Evolutionary conservation across 2,888 invertebrate genomes (phyloP).

Genomic region (Andrena bicolor): DNA sequence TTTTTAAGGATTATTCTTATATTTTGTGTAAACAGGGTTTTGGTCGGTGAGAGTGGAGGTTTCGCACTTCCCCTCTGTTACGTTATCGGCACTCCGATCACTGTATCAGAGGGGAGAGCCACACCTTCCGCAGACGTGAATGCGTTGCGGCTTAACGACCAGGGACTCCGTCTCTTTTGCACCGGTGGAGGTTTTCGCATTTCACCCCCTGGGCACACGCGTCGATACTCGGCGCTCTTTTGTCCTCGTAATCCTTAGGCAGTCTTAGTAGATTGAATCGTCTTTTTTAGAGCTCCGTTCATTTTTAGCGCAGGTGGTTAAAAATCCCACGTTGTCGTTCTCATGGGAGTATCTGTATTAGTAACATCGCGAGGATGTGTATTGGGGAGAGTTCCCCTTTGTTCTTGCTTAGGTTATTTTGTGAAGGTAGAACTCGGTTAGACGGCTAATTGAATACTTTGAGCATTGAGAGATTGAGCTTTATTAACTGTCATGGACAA

Average conservation of each 20-base stretch:
- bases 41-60: slow-evolving; percentile 27
- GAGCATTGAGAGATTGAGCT: no score
- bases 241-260: background rate
- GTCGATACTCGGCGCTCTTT: slow-evolving; percentile 6
- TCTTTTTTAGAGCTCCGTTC: no score
- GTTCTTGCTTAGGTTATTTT: no score
- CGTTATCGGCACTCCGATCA: slow-evolving; percentile 58
- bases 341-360: no score
- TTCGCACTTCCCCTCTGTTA: slow-evolving; percentile 39
- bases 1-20: background rate
- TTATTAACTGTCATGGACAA: no score
- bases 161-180: slow-evolving; percentile 16
- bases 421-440: no score
- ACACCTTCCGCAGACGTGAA: slow-evolving; percentile 55
- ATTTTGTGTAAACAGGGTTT: slow-evolving; percentile 12
- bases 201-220: slow-evolving; percentile 12
- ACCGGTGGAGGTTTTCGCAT: slow-evolving; percentile 26
- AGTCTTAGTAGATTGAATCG: no score
- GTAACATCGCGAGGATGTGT: no score
- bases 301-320: no score
- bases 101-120: slow-evolving; percentile 43
- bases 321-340: no score
- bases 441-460: no score
- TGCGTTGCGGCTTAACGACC: slow-evolving; percentile 54
- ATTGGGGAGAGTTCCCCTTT: no score